Conservation (phyloP, 2,113 vertebrate genomes). For the Gulo gulo region DNA sequence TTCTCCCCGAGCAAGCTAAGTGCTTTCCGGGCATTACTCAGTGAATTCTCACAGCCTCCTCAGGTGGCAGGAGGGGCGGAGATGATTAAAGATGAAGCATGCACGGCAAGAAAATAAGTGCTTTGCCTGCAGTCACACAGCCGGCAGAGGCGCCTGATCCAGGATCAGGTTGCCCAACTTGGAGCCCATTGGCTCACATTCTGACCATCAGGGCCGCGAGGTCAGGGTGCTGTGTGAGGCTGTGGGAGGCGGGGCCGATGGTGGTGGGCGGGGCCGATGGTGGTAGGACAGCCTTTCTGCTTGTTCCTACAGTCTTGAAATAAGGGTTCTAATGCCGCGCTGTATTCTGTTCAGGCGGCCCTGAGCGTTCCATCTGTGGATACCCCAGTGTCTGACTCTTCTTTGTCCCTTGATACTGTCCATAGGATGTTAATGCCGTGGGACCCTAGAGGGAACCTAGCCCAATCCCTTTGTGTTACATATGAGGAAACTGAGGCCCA, state of each 20-base stretch:
- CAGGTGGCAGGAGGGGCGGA: slow-evolving; percentile 41
- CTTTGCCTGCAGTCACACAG: not conserved
- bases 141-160: not conserved
- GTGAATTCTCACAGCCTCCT: slow-evolving; percentile 72
- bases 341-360: not conserved
- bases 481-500: not conserved
- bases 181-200: not conserved
- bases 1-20: slow-evolving; percentile 43
- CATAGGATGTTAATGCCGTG: not conserved
- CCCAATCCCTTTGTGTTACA: not conserved
- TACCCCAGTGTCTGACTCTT: not conserved
- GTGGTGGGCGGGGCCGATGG: not conserved
- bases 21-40: slow-evolving; percentile 60
- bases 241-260: not conserved
- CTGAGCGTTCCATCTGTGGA: not conserved
- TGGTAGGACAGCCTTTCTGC: not conserved
- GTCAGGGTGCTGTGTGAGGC: not conserved
- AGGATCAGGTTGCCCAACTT: not conserved
- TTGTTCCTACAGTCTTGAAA: not conserved
- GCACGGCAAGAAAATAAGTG: not conserved
- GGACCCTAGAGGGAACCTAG: not conserved
- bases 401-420: not conserved
- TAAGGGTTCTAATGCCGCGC: not conserved
- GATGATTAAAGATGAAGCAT: slow-evolving; percentile 59
- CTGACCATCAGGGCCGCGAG: not conserved